phyloP scores from a whole-genome alignment of 2,888 invertebrate species.

The Polyploca ridens region DNA sequence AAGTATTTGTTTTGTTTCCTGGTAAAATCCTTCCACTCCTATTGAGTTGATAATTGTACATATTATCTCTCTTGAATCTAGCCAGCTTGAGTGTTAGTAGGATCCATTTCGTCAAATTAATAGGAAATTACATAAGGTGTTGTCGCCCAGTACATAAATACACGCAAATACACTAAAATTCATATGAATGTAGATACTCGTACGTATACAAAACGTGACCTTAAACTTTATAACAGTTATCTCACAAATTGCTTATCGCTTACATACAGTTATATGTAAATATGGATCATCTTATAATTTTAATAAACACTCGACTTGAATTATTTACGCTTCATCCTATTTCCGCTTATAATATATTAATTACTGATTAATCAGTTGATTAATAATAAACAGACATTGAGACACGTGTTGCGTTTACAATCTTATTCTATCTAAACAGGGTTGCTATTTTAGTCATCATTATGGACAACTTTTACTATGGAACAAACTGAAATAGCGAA shows the following conservation, averaged over 20 bases:
- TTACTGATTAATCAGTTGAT: background rate
- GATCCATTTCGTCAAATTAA: no score
- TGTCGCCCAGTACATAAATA: background rate
- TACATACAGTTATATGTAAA: conserved; percentile 23
- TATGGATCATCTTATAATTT: conserved; percentile 27
- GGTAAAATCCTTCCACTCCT: no score
- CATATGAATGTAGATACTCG: conserved; percentile 4
- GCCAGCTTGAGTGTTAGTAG: no score
- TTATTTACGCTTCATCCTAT: conserved; percentile 4
- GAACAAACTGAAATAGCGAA: no score
- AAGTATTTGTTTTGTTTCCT: no score
- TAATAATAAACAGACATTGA: background rate
- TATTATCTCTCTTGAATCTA: no score
- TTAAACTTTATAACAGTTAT: conserved; percentile 35
- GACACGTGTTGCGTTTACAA: background rate
- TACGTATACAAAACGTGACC: conserved; percentile 37
- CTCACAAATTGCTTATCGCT: conserved; percentile 5
- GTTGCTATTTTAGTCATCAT: no score
- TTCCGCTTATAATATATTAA: background rate
- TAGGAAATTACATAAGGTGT: no score
- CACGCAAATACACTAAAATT: background rate
- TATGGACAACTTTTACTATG: no score
- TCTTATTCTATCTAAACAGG: no score
- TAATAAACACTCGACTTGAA: background rate
- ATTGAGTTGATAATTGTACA: no score